Evolutionary conservation across 2,888 invertebrate genomes (phyloP).

Genomic region (Globia sparganii): DNA sequence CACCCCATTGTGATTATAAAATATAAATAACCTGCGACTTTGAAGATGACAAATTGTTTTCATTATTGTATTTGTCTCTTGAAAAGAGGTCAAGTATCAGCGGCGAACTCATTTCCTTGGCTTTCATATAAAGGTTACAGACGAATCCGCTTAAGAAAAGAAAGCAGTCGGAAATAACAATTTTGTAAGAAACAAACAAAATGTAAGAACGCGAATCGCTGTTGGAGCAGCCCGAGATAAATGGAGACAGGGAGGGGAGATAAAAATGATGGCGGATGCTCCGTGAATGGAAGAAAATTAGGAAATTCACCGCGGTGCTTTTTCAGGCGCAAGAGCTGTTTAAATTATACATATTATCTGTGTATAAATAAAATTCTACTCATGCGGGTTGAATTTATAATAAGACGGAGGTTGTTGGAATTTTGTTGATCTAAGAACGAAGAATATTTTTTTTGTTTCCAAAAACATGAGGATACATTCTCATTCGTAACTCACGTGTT

Average conservation of each 20-base stretch:
- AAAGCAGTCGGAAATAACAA: constrained; percentile 89
- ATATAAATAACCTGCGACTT: constrained; percentile 41
- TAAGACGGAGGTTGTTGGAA: constrained; percentile 22
- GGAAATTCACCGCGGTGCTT: constrained; percentile 86
- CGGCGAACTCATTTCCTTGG: constrained; percentile 86
- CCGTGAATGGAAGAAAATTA: constrained; percentile 88
- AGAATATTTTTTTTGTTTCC: not conserved
- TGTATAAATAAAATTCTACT: constrained; percentile 73
- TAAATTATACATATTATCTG: constrained; percentile 84
- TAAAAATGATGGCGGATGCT: constrained; percentile 90
- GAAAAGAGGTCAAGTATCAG: constrained; percentile 83
- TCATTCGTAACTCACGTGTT: not conserved
- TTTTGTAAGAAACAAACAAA: constrained; percentile 89
- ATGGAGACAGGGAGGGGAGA: constrained; percentile 88
- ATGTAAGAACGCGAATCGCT: constrained; percentile 86
- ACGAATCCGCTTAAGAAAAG: constrained; percentile 87
- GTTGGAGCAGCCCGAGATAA: constrained; percentile 86
- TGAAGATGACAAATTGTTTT: constrained; percentile 73
- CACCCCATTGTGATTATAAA: constrained; percentile 16
- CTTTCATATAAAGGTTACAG: constrained; percentile 84
- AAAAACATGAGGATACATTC: not conserved
- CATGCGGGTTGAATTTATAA: constrained; percentile 59
- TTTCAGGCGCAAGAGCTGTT: constrained; percentile 81
- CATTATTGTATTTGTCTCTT: constrained; percentile 77
- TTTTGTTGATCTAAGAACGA: not conserved